phyloP scores from a whole-genome alignment of 2,113 vertebrate genomes.

The Microcebus murinus region DNA sequence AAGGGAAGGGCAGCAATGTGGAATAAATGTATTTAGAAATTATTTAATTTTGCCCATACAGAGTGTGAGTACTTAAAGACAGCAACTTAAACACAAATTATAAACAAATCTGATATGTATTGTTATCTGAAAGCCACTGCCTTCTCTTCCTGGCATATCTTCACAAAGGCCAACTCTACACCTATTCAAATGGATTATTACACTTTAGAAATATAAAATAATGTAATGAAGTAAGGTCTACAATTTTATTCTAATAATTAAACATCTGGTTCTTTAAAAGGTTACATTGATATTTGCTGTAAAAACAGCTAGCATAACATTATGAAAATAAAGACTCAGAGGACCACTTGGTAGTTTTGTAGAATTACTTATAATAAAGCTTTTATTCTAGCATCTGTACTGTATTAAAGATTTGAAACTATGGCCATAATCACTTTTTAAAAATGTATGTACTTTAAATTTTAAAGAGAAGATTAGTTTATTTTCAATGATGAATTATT shows the following conservation, averaged over 20 bases:
- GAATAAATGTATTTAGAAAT: neutral
- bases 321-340: neutral
- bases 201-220: neutral
- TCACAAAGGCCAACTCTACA: neutral
- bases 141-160: neutral
- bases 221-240: neutral
- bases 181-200: neutral
- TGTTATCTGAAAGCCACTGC: neutral
- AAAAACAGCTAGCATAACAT: neutral
- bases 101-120: neutral
- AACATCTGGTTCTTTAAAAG: neutral
- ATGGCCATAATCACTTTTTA: neutral
- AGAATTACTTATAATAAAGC: neutral
- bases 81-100: neutral
- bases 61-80: neutral
- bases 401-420: slow-evolving; percentile 23
- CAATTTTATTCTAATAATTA: neutral
- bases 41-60: neutral
- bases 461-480: slow-evolving; percentile 20
- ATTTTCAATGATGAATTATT: slow-evolving; percentile 33
- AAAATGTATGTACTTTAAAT: slow-evolving; percentile 11
- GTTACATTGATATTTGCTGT: neutral
- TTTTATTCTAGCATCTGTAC: neutral
- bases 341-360: neutral
- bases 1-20: too few relatives aligned